Base-by-base conservation (phyloP, 2,888 invertebrate species). In the Globia sparganii region DNA sequence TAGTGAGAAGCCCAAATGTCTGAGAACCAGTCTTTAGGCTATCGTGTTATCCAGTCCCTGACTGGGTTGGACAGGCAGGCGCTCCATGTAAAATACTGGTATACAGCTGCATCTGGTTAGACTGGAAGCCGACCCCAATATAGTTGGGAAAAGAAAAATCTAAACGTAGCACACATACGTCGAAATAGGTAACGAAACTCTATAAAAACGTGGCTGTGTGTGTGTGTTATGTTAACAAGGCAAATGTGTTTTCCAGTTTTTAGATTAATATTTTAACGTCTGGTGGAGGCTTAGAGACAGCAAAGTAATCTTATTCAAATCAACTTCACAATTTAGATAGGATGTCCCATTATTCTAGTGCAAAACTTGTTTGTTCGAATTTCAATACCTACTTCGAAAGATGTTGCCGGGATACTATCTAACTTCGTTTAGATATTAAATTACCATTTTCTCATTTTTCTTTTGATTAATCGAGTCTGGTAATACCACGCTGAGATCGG, bases 211-310 rank as follows among this genome's bases (percentile, higher is more conserved):
- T 78, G 53, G 0, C 11, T 78, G 59, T 65, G 43, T 72, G 68
- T 77, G 59, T 77, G 83, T 75, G 80, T 84, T 75, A 73, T 66
- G 75, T 81, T 78, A 70, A 81, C 79, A 86, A 86, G 82, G 81
- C 85, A 88, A 93, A 93, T 93, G 92, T 91, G 56, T 72, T 91
- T 91, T 91, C 91, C 89, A 91, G 91, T 93, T 92, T 92, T 91
- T 90, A 75, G 83, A 90, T 91, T 90, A 87, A 88, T 90, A 85
- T 85, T 84, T 78, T 83, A 76, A 59, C 37, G 67, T 65, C 43
- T 71, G 40, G 31, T 15, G 43, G 28, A n/a, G 18, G 15, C 2
- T 71, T 68, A 67, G 3, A 15, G 73, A 59, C 34, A 77, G 80
- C 46, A 80, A 49, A 71, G 25, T 13, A 72, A 73, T 21, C 2